Conservation (phyloP, 1,140 invertebrate species). For the Galendromus occidentalis region DNA sequence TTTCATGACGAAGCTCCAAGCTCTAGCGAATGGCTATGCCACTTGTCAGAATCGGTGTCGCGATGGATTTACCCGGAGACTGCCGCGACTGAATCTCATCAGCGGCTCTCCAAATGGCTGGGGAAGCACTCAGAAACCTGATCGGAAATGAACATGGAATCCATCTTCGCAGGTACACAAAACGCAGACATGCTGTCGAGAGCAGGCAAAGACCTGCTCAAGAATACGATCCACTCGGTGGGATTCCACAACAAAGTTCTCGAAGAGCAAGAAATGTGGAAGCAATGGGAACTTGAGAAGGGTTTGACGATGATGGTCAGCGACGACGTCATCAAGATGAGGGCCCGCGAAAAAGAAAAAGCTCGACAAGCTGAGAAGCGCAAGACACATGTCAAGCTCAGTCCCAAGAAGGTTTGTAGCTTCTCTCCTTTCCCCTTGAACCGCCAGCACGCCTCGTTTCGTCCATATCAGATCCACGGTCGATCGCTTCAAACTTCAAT, state of each 20-base stretch:
- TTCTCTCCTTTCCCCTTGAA: neutral
- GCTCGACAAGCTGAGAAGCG: neutral
- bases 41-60: no score
- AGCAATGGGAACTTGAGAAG: constrained; percentile 20
- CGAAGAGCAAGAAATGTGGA: constrained; percentile 29
- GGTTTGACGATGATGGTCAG: constrained; percentile 20
- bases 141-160: neutral
- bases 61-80: no score
- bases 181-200: constrained; percentile 18
- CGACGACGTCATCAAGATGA: constrained; percentile 17
- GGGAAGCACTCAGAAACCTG: no score
- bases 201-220: constrained; percentile 19
- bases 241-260: constrained; percentile 26
- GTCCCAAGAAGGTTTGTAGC: neutral
- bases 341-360: neutral
- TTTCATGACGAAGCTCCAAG: no score
- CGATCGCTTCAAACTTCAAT: no score
- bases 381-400: neutral
- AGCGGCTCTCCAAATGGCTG: no score
- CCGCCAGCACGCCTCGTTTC: no score
- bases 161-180: neutral
- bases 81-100: no score
- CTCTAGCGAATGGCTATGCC: no score
- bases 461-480: no score
- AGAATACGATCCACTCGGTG: constrained; percentile 19